These are phyloP conservation scores for Pollenia amentaria DNA, from an alignment of 2,888 invertebrate species.

Conservation along the genomic window DNA sequence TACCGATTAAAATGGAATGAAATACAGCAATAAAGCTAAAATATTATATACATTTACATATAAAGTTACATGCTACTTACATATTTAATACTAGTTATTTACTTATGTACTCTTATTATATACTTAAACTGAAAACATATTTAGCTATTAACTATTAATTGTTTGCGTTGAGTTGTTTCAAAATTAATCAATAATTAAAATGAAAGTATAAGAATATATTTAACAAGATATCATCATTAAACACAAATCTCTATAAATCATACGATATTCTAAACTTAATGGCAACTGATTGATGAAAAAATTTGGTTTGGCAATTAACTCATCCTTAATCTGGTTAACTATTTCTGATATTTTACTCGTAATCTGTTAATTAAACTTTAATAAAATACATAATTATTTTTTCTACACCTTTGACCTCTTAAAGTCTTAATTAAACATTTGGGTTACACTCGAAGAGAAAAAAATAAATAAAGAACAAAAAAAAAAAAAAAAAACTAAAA, in stretches of 20 bases:
- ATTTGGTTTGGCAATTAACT: not conserved
- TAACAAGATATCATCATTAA: slow-evolving; percentile 11
- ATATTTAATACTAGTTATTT: slow-evolving; percentile 63
- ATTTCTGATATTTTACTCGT: slow-evolving; percentile 4
- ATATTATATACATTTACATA: slow-evolving; percentile 43
- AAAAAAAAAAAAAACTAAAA: not conserved
- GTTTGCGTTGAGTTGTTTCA: slow-evolving; percentile 70
- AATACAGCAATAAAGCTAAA: slow-evolving; percentile 41
- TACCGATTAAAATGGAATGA: not conserved
- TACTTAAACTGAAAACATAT: slow-evolving; percentile 47
- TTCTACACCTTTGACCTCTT: not conserved
- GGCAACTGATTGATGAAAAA: not conserved
- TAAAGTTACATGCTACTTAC: slow-evolving; percentile 28
- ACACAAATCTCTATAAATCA: not conserved
- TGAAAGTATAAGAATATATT: slow-evolving; percentile 3
- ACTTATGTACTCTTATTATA: slow-evolving; percentile 63
- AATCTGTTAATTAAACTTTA: not conserved
- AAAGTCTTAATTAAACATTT: not conserved
- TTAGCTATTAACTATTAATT: slow-evolving; percentile 60
- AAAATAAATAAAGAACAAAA: slow-evolving; percentile 1
- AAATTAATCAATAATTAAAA: slow-evolving; percentile 32
- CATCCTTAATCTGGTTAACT: slow-evolving; percentile 12
- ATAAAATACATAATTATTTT: slow-evolving; percentile 31
- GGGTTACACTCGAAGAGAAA: slow-evolving; percentile 32
- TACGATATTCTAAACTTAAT: not conserved